These are phyloP conservation scores for Pluvialis apricaria DNA, from an alignment of 2,113 vertebrate genomes.

Conservation along the genomic window DNA sequence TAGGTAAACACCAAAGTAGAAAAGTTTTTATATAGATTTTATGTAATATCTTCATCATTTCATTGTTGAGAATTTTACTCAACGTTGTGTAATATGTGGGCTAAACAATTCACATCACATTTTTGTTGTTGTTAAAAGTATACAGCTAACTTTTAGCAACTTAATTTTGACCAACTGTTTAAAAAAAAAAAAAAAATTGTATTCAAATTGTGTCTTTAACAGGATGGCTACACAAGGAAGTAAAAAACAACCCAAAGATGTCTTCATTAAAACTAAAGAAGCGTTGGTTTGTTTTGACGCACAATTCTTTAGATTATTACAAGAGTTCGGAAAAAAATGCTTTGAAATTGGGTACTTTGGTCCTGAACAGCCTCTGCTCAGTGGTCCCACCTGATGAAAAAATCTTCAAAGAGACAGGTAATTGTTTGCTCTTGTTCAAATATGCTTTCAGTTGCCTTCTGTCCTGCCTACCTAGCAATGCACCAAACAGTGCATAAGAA, in stretches of 20 bases:
- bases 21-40: background rate
- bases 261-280: slow-evolving; percentile 89
- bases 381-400: slow-evolving; percentile 91
- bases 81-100: background rate
- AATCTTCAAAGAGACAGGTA: slow-evolving; percentile 94
- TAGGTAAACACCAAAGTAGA: background rate
- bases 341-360: slow-evolving; percentile 89
- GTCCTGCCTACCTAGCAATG: background rate
- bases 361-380: slow-evolving; percentile 95
- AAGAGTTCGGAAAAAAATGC: slow-evolving; percentile 92
- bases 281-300: slow-evolving; percentile 96
- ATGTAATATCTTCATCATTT: background rate
- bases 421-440: background rate
- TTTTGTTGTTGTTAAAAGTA: background rate
- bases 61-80: background rate
- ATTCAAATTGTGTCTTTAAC: background rate
- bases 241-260: slow-evolving; percentile 86
- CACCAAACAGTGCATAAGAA: background rate
- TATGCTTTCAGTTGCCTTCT: background rate
- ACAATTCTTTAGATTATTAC: slow-evolving; percentile 97
- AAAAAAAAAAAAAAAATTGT: background rate
- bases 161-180: background rate
- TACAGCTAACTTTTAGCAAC: background rate
- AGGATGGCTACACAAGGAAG: slow-evolving; percentile 98
- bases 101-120: background rate